Percentiles rank a stretch among this genome's conserved stretches.
phyloP scores from a whole-genome alignment of 1,140 invertebrate species.

The Marisa cornuarietis region DNA sequence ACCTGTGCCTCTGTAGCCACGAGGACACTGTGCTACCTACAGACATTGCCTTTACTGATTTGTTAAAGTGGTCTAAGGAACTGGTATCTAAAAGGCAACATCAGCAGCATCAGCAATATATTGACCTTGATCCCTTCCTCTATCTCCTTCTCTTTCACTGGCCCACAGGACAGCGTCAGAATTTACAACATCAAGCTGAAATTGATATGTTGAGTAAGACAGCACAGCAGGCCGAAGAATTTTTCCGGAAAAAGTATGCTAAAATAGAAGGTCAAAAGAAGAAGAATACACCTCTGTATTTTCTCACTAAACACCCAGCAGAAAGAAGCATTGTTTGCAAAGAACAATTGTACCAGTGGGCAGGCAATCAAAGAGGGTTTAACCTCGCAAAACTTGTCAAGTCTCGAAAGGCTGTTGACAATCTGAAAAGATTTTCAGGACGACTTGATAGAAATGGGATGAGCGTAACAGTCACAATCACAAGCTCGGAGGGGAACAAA shows the following conservation, averaged over 20 bases:
- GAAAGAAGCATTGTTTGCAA: conserved; percentile 25
- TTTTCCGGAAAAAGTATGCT: neutral
- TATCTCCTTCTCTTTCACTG: conserved; percentile 40
- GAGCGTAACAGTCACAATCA: conserved; percentile 19
- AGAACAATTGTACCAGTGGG: conserved; percentile 17
- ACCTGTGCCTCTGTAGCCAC: conserved; percentile 16
- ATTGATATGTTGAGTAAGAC: conserved; percentile 23
- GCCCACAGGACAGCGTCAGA: conserved; percentile 9
- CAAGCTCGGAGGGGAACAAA: conserved; percentile 17
- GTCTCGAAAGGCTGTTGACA: conserved; percentile 6
- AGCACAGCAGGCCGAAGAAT: conserved; percentile 1
- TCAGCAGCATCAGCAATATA: neutral
- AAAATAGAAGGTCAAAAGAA: neutral
- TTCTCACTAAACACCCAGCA: conserved; percentile 28
- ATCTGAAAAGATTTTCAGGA: conserved; percentile 30
- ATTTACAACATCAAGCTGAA: conserved; percentile 8
- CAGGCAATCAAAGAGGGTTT: conserved; percentile 14
- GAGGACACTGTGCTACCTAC: neutral
- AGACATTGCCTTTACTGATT: neutral
- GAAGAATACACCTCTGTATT: conserved; percentile 34
- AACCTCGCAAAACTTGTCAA: conserved; percentile 11
- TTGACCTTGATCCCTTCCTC: conserved; percentile 38
- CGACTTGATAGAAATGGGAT: conserved; percentile 31
- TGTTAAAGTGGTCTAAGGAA: conserved; percentile 8
- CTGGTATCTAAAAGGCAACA: neutral